These are phyloP conservation scores for Lycodopsis pacificus DNA, from an alignment of 2,797 vertebrate species.

Conservation along the genomic window DNA sequence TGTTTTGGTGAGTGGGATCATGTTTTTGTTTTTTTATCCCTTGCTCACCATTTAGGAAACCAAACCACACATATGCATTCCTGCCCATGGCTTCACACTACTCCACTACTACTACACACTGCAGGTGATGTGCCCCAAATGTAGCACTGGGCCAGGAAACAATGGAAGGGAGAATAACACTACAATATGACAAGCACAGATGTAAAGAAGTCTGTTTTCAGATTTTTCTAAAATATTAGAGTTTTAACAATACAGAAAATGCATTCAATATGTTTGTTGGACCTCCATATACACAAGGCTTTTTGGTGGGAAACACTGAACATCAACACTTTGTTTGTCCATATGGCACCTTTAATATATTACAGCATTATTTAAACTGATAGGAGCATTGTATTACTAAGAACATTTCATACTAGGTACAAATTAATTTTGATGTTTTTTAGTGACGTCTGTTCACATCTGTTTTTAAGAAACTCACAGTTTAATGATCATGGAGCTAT, in stretches of 20 bases:
- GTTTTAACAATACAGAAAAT: background rate
- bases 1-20: slow-evolving; percentile 15
- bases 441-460: background rate
- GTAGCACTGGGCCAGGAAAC: slow-evolving; percentile 22
- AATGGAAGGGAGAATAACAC: slow-evolving; percentile 20
- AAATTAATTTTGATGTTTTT: background rate
- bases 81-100: slow-evolving; percentile 44
- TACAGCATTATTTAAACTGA: background rate
- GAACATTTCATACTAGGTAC: background rate
- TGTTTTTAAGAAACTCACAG: background rate
- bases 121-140: slow-evolving; percentile 37
- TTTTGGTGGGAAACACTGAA: background rate
- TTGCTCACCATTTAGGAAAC: slow-evolving; percentile 1
- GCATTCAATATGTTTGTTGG: background rate
- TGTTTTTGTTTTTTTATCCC: slow-evolving; percentile 27
- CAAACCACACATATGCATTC: slow-evolving; percentile 17
- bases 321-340: background rate
- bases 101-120: slow-evolving; percentile 23
- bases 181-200: background rate
- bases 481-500: background rate
- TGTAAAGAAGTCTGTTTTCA: background rate
- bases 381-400: background rate
- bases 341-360: background rate
- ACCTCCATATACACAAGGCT: background rate
- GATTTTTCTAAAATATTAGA: background rate